Base-by-base conservation (phyloP, 2,113 vertebrate species). In the Oreotrochilus melanogaster region DNA sequence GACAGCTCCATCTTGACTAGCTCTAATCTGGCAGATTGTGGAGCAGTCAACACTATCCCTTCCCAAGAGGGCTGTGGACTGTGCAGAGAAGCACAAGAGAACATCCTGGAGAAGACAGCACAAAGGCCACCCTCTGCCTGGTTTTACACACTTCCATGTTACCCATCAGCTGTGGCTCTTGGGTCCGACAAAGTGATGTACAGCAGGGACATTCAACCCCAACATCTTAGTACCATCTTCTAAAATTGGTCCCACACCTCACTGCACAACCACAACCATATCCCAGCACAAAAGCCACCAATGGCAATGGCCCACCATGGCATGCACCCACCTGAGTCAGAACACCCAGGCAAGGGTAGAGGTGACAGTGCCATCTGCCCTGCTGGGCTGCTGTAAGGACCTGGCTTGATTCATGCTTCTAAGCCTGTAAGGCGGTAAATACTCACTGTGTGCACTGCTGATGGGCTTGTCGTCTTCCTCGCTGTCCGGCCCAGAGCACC, bases 401-500 rank as follows among this genome's bases (percentile, higher is more conserved):
- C 43, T 25, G 35, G 17, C 33, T 78, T 53, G 30, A 33, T 6
- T 25, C 37, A 42, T 16, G 56, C 18, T n/a, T 10, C 65, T 8
- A 37, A 73, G 39, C 43, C 4, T 31, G 22, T 9, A 21, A 69
- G 56, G 57, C 81, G 64, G 24, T 19, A 37, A 50, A 42, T 13
- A 98, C 99, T 99, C 98, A 99, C 99, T 98, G 97, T 99, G 99
- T 81, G 98, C 51, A 35, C 98, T 97, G 92, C 98, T 95, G 42
- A 98, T 97, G 28, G 98, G 98, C 96, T 99, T 99, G 96, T 99
- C 99, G 4, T 99, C 99, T 14, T 99, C 99, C 89, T 99, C 99
- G 2, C 99, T 99, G 97, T 99, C 99, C 0, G 99, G 98, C 23
- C 99, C 99, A 7, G 99, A 99, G 96, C 99, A 99, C 99, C 99